Base-by-base conservation (phyloP, 1,140 invertebrate species). In the Maconellicoccus hirsutus region DNA sequence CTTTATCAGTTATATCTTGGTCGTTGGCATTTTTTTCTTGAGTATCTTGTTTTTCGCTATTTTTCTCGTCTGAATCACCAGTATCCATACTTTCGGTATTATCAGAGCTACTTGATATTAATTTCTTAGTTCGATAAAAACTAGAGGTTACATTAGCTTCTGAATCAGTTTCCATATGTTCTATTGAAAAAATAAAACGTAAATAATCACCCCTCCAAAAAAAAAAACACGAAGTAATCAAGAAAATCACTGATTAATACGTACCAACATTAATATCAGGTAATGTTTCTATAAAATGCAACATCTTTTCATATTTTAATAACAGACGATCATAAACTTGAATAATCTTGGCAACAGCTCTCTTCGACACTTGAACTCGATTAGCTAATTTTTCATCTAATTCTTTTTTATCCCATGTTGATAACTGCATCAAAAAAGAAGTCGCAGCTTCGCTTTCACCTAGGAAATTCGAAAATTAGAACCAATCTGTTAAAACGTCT, bases 371-470 rank as follows among this genome's bases (percentile, higher is more conserved):
- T 82, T 93, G 89, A 72, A 98, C 94, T 71, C 94, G 82, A 81
- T 97, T 95, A 1, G 93, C 92, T 22, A 98, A 84, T 79, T 96
- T 95, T 74, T 96, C 94, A 80, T 98, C 94, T 70, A 98, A 81
- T 79, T 98, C 96, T 78, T 96, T 92, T 78, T 96, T 96, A 79
- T 98, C 95, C 95, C 95, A 98, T 12, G 94, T 96, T 23, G 95
- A 96, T n/a, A 98, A 80, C 77, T 96, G 91, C 79, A 94, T 91
- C 19, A 98, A 83, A 79, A 98, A 98, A 33, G 94, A 96, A 42
- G 93, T 98, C 8, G 94, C 96, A 0, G 94, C 94, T 82, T 96
- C 93, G 82, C 92, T 94, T 80, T 98, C 94, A 86, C 97, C 92
- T 94, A 76, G 63, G 0, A 38, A 0, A 70, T 63, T 21, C 23